A percentile compares a stretch with the other conserved stretches of the same genome.
phyloP scores from a whole-genome alignment of 2,888 invertebrate genomes.

The Melieria omissa region DNA sequence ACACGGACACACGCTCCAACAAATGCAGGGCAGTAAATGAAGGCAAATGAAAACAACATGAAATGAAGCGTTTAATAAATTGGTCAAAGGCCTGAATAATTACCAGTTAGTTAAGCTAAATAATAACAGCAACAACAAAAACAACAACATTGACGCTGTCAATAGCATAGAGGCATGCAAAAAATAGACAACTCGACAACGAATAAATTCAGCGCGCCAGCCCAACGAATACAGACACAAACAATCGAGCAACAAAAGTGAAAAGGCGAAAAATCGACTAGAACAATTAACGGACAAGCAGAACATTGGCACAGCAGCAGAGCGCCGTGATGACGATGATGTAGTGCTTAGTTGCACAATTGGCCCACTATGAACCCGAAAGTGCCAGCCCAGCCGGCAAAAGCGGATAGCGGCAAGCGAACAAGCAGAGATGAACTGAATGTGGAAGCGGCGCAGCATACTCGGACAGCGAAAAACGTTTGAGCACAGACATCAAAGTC shows the following conservation, averaged over 20 bases:
- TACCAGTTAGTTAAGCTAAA: conserved; percentile 48
- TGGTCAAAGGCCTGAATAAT: conserved; percentile 60
- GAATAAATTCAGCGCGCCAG: neutral
- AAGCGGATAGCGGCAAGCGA: too few relatives aligned
- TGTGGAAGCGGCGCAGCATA: too few relatives aligned
- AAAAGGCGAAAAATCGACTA: neutral
- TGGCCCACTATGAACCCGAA: too few relatives aligned
- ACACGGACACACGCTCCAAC: conserved; percentile 1
- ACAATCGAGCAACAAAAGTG: neutral
- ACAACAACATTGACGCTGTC: neutral
- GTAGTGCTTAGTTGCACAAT: too few relatives aligned
- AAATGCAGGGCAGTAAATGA: neutral
- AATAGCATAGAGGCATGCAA: neutral
- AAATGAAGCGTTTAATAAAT: conserved; percentile 46
- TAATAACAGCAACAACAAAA: conserved; percentile 1
- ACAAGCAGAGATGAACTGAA: too few relatives aligned
- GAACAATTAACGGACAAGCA: conserved; percentile 1
- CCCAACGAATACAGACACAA: neutral
- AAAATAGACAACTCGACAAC: neutral
- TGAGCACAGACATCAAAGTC: conserved; percentile 3
- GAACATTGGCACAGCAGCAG: too few relatives aligned
- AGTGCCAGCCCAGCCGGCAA: too few relatives aligned
- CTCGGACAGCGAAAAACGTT: too few relatives aligned
- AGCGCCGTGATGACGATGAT: too few relatives aligned
- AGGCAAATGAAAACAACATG: neutral